Base-by-base conservation (phyloP, 2,797 vertebrate species). In the Tragelaphus oryx region DNA sequence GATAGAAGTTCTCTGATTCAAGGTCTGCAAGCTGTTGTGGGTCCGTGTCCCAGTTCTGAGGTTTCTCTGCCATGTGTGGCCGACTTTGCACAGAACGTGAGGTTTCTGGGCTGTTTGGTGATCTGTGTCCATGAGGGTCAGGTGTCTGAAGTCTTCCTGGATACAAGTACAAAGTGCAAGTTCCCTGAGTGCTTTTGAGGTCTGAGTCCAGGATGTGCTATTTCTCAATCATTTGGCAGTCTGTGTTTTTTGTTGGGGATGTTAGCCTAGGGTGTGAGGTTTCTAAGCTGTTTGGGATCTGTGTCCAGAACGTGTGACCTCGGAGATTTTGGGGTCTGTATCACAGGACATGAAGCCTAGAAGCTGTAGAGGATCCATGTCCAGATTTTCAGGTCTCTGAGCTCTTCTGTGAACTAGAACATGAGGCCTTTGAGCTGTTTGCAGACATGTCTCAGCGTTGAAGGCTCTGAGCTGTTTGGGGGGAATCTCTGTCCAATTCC, bases 201-300 rank as follows among this genome's bases (percentile, higher is more conserved):
- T 57, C 79, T 68, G 60, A 84, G 88, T 87, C 28, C 14, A 60
- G 37, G 54, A 8, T 85, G 18, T 87, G 62, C 37, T 74, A 62
- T 94, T 93, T 91, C 81, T 46, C 57, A 91, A 55, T 85, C 22
- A 30, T 79, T 55, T 87, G 50, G 52, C 68, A 20, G 60, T 94
- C 57, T 65, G n/a, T 37, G 20, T 62, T 41, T 75, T 62, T 12
- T 75, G 46, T 65, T 57, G 8, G 24, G 52, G 62, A 80, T 48
- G 18, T 55, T 41, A 94, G 37, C 71, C 71, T 60, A 85, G 62
- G 60, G 84, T 75, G 24, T 52, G 59, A 88, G 48, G 48, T 89
- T 87, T 93, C 75, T 87, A 62, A 94, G n/a, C 59, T 84, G 9
- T 89, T 85, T 82, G 52, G n/a, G 37, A 52, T 74, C 80, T 93